A percentile compares a stretch with the other conserved stretches of the same genome.
Conservation (phyloP, 2,113 vertebrate genomes). For the Australoheros scitulus region DNA sequence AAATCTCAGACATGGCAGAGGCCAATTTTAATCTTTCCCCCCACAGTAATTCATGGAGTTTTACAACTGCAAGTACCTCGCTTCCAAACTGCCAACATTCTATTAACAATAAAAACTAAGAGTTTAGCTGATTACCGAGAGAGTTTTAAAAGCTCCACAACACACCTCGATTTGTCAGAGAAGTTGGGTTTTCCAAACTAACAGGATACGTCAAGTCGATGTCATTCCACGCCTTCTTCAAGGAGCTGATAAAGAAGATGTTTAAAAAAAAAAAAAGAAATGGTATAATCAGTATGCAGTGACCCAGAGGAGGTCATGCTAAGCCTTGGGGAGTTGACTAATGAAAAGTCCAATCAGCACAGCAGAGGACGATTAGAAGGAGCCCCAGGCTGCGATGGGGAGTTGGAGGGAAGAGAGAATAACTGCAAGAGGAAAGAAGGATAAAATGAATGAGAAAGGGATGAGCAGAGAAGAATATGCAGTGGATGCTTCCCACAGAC, state of each 20-base stretch:
- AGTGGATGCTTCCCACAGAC: constrained; percentile 7
- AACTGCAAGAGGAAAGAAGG: constrained; percentile 49
- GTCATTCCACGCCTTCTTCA: constrained; percentile 51
- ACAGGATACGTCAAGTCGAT: constrained; percentile 27
- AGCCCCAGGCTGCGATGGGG: constrained; percentile 70
- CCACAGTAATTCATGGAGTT: constrained; percentile 33
- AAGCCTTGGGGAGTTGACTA: constrained; percentile 77
- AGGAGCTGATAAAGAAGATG: constrained; percentile 55
- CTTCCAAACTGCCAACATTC: neutral
- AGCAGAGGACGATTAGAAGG: constrained; percentile 74
- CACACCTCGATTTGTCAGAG: constrained; percentile 12
- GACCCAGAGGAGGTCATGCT: constrained; percentile 76
- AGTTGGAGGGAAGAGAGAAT: constrained; percentile 47
- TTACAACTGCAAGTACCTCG: constrained; percentile 20
- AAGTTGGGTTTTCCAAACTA: constrained; percentile 22
- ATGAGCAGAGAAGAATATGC: constrained; percentile 43
- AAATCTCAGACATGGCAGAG: constrained; percentile 36
- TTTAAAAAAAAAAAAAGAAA: constrained; percentile 26
- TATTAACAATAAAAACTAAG: constrained; percentile 11
- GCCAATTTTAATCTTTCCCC: constrained; percentile 16
- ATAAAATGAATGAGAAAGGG: constrained; percentile 46
- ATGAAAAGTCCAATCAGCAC: constrained; percentile 81
- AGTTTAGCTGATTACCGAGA: neutral
- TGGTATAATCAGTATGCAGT: constrained; percentile 77
- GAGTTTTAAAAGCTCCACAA: neutral